Evolutionary conservation across 2,797 vertebrate species (phyloP), one percentile per base, ranked within the genome.

Genomic region (Pipistrellus nathusii): DNA sequence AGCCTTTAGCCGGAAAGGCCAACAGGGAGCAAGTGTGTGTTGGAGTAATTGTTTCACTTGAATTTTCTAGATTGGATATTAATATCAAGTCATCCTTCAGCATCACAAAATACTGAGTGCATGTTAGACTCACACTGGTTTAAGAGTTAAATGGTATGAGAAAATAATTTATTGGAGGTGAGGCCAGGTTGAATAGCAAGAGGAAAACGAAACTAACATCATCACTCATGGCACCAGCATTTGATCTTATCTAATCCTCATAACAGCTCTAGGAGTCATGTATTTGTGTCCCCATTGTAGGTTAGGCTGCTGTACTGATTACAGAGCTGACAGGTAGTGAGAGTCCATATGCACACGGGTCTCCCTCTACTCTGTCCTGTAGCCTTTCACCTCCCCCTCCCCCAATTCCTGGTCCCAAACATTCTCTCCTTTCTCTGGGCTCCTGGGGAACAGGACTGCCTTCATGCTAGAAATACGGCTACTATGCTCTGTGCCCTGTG

Each of bases 51-150:
- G 30, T 92, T 95, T 71, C 46, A 38, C 4, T 68, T 48, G 69
- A 38, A 86, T 62, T 82, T 94, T 81, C 44, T 64, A 84, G 51
- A 71, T 46, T n/a, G 18, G 66, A 41, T 46, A n/a, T 87, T 81
- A 71, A 72, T 48, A 44, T 48, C 69, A 44, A 35, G 68, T 87
- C 25, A 38, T 35, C 46, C 93, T 66, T 30, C 41, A 53, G 71
- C 81, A 83, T 76, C n/a, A 12, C 18, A 25, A 72, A 81, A 53
- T 80, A 7, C 0, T 2, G 25, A 21, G 53, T 86, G 6, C 9
- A 1, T 18, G 53, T 3, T 55, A 53, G 55, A 44, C 8, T 0
- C 27, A 1, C 15, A 18, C 21, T 8, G 14, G 66, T 21, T 82
- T 82, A n/a, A 75, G 48, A 48, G 44, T 59, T 68, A 78, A 82